Conservation (phyloP, 92 coral and sea anemone genomes). For the Blastomussa wellsi region DNA sequence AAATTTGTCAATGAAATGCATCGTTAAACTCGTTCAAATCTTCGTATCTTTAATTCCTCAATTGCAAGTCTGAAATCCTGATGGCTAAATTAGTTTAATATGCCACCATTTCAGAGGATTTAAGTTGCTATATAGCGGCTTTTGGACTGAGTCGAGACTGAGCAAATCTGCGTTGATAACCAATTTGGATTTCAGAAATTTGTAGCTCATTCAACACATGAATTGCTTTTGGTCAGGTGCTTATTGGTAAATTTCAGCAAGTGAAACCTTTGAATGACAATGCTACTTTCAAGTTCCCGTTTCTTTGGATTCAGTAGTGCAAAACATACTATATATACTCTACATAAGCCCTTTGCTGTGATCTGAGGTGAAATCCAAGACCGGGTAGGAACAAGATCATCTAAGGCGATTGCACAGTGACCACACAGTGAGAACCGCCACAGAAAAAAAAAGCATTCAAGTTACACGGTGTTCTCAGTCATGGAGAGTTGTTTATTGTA, state of each 20-base stretch:
- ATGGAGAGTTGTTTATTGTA: neutral
- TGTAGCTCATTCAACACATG: neutral
- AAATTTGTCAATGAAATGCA: constrained; percentile 24
- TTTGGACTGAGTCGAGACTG: no score
- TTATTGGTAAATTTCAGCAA: neutral
- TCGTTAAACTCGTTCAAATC: neutral
- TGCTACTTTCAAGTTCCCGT: neutral
- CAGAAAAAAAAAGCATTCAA: constrained; percentile 9
- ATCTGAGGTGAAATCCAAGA: neutral
- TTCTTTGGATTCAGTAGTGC: neutral
- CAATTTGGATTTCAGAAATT: neutral
- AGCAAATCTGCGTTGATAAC: constrained; percentile 1
- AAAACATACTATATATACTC: neutral
- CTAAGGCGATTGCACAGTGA: neutral
- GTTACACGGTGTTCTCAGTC: neutral
- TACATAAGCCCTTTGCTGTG: neutral
- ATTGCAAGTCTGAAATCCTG: neutral
- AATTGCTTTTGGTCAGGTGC: no score
- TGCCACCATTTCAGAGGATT: neutral
- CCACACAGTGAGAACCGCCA: no score
- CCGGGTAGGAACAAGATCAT: neutral
- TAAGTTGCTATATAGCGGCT: neutral
- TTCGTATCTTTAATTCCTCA: neutral
- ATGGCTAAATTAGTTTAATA: neutral
- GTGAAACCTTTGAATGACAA: neutral